Evolutionary conservation across 1,140 invertebrate species (phyloP).

Genomic region (Tetraneura akinire): DNA sequence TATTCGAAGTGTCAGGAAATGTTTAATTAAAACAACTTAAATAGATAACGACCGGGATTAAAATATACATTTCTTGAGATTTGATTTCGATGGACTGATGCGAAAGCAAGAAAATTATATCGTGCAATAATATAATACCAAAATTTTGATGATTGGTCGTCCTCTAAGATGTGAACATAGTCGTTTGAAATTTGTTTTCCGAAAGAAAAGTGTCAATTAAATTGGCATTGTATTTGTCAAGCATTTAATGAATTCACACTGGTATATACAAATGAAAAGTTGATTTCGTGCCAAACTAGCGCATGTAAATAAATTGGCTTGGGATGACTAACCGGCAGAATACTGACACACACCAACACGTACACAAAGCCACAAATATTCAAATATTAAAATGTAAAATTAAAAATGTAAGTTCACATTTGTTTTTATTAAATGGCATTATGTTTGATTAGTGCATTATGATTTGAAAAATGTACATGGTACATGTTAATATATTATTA

Average conservation of each 20-base stretch:
- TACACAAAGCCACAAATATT: not conserved
- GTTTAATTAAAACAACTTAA: not conserved
- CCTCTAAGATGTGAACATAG: not conserved
- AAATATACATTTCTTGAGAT: not conserved
- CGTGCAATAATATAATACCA: not conserved
- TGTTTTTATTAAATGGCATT: slow-evolving; percentile 3
- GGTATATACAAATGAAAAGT: not conserved
- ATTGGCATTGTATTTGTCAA: slow-evolving; percentile 22
- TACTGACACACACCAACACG: slow-evolving; percentile 19
- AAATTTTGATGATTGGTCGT: not conserved
- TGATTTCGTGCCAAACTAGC: slow-evolving; percentile 16
- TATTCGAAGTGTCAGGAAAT: not conserved
- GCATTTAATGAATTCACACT: slow-evolving; percentile 25
- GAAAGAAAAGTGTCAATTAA: slow-evolving; percentile 13
- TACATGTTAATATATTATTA: too few species aligned
- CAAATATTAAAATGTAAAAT: not conserved
- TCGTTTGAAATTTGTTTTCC: slow-evolving; percentile 5
- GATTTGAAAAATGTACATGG: too few species aligned
- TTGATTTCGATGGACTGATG: not conserved
- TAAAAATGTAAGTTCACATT: slow-evolving; percentile 5
- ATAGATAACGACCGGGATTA: not conserved
- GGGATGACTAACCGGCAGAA: slow-evolving; percentile 10
- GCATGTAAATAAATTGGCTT: slow-evolving; percentile 28
- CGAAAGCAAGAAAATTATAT: not conserved
- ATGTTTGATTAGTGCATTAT: slow-evolving; percentile 8